Evolutionary conservation across 2,888 invertebrate genomes (phyloP), one percentile per base, ranked within the genome.

Genomic region (Ennomos erosarius): DNA sequence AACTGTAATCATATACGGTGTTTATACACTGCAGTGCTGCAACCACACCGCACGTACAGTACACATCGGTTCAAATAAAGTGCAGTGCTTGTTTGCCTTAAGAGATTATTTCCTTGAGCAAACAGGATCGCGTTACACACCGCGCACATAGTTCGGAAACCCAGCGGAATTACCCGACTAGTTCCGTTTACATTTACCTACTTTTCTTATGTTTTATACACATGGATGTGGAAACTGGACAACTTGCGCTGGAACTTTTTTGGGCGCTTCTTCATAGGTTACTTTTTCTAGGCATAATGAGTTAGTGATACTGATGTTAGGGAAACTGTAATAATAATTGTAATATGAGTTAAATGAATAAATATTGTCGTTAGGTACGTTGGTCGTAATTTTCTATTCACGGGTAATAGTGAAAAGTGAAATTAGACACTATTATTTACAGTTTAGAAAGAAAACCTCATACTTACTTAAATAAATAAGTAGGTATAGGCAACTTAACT

Each of bases 51-150:
- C 81, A 82, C 80, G 85, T 83, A 75, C 76, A 10, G 40, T 26
- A 46, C 51, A 56, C 57, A 75, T 74, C 70, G 74, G 74, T 81
- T 75, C 78, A 78, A 82, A 86, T 85, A 86, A 86, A 85, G 79
- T 84, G 87, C 85, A 84, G 77, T 70, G 75, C 76, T 80, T 86
- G 82, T 88, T 88, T 88, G 81, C 81, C 82, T 72, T 78, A 75
- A 82, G 78, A 87, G 87, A 89, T 88, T 88, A 88, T 87, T 87
- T 87, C 79, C 86, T 82, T 81, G 82, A 71, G 75, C 83, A 85
- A 82, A 85, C 82, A 76, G 77, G 77, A 83, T 85, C 80, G 71
- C 79, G 75, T 83, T 81, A 81, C 82, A 69, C 72, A 59, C 73
- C 65, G 69, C 65, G 77, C 78, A 78, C 73, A 76, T 75, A 80